Percentiles rank a stretch among this genome's conserved stretches.
phyloP scores from a whole-genome alignment of 2,888 invertebrate genomes.

The Diloba caeruleocephala region DNA sequence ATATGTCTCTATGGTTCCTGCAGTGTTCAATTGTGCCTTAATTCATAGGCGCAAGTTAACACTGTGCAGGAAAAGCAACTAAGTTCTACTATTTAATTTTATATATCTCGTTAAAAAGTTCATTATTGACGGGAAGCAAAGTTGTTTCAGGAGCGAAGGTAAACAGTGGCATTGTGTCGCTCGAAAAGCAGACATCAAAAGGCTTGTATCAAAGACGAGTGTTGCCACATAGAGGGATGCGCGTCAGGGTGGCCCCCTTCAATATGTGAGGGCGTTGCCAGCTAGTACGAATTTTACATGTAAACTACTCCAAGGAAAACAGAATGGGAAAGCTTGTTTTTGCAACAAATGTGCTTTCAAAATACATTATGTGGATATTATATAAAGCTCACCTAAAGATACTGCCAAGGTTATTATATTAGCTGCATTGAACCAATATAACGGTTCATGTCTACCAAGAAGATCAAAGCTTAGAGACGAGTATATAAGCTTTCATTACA shows the following conservation, averaged over 20 bases:
- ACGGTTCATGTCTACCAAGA: too few species aligned
- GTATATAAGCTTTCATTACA: too few species aligned
- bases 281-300: conserved; percentile 78
- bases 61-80: conserved; percentile 1
- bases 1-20: background rate
- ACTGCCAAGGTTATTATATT: conserved; percentile 15
- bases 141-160: conserved; percentile 74
- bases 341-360: conserved; percentile 38
- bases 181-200: conserved; percentile 83
- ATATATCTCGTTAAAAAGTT: conserved; percentile 69
- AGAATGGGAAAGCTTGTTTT: conserved; percentile 47
- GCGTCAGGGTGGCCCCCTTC: conserved; percentile 71
- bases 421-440: conserved; percentile 18
- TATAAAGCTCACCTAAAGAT: conserved; percentile 1
- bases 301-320: conserved; percentile 55
- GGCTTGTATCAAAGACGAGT: conserved; percentile 82
- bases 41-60: too few species aligned
- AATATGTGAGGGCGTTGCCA: conserved; percentile 70
- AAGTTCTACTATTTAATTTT: conserved; percentile 31
- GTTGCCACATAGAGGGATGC: conserved; percentile 71
- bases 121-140: conserved; percentile 70
- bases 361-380: conserved; percentile 36
- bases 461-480: background rate
- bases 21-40: background rate
- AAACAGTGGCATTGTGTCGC: conserved; percentile 80